A percentile compares a stretch with the other conserved stretches of the same genome.
Evolutionary conservation across 1,140 invertebrate genomes (phyloP).

Genomic region (Bombyx mandarina): DNA sequence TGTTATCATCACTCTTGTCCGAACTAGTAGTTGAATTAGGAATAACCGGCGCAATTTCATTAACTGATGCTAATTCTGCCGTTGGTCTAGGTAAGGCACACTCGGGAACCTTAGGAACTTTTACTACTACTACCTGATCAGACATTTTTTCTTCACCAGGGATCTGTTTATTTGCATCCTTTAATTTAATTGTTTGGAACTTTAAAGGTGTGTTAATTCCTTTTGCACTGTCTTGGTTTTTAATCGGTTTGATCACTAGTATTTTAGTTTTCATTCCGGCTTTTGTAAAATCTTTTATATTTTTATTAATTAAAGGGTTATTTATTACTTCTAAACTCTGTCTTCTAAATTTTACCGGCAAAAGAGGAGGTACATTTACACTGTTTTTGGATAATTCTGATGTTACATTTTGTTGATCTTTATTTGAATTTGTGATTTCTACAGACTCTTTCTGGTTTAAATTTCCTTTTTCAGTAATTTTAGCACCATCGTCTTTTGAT

Average conservation of each 20-base stretch:
- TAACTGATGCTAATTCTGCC: slow-evolving; percentile 1
- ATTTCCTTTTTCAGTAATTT: slow-evolving; percentile 3
- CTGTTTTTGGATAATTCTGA: slow-evolving; percentile 12
- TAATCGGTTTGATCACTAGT: slow-evolving; percentile 58
- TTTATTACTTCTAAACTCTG: slow-evolving; percentile 56
- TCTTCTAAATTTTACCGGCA: slow-evolving; percentile 50
- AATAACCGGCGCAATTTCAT: not conserved
- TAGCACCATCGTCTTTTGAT: not conserved
- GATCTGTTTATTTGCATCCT: slow-evolving; percentile 37
- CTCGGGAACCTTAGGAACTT: slow-evolving; percentile 48
- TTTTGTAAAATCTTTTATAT: slow-evolving; percentile 56
- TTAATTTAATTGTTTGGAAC: slow-evolving; percentile 61
- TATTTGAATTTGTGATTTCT: slow-evolving; percentile 19
- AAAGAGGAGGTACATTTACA: slow-evolving; percentile 31
- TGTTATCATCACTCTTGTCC: not conserved
- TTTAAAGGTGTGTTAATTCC: slow-evolving; percentile 38
- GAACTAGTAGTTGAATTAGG: not conserved
- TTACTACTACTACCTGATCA: slow-evolving; percentile 50
- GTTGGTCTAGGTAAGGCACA: slow-evolving; percentile 17
- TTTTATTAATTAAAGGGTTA: slow-evolving; percentile 58
- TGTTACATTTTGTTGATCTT: slow-evolving; percentile 7
- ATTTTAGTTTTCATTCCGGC: slow-evolving; percentile 62
- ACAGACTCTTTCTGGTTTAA: slow-evolving; percentile 4
- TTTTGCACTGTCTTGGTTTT: slow-evolving; percentile 38
- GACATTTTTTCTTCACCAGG: slow-evolving; percentile 36